A percentile compares a stretch with the other conserved stretches of the same genome.
Conservation (phyloP, 2,113 vertebrate genomes). For the Ciconia maguari region DNA sequence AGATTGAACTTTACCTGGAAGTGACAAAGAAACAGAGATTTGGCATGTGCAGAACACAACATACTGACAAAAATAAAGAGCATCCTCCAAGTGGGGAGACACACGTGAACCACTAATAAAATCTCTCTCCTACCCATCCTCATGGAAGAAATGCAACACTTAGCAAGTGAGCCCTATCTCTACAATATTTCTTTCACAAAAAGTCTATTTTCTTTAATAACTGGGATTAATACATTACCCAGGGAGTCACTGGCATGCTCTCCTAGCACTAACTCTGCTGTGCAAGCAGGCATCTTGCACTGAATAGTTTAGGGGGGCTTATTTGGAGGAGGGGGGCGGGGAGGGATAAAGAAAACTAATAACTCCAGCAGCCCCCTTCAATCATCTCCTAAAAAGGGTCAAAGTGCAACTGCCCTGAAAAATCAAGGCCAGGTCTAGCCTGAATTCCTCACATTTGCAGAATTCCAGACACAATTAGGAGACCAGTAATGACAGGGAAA, state of each 20-base stretch:
- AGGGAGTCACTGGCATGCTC: background rate
- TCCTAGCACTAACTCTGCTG: background rate
- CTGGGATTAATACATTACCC: background rate
- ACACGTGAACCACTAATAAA: background rate
- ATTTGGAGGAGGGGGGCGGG: background rate
- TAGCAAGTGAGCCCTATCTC: conserved; percentile 13
- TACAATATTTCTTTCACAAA: background rate
- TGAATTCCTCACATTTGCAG: conserved; percentile 70
- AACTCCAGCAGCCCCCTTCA: conserved; percentile 22
- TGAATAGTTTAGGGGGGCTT: background rate
- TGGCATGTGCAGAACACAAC: conserved; percentile 17
- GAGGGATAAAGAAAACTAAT: conserved; percentile 46
- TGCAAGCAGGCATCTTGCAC: background rate
- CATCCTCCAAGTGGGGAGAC: background rate
- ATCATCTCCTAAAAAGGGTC: conserved; percentile 57
- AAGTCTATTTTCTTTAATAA: background rate
- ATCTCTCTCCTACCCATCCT: background rate
- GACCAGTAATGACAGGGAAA: conserved; percentile 34
- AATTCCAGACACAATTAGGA: conserved; percentile 66
- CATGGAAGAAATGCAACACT: conserved; percentile 25
- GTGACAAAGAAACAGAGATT: background rate
- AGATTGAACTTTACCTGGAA: background rate
- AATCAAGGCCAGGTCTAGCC: conserved; percentile 49
- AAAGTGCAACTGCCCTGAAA: conserved; percentile 67
- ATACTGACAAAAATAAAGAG: background rate